These are phyloP conservation scores for Phenacoccus solenopsis DNA, from an alignment of 1,140 invertebrate genomes.

Conservation along the genomic window DNA sequence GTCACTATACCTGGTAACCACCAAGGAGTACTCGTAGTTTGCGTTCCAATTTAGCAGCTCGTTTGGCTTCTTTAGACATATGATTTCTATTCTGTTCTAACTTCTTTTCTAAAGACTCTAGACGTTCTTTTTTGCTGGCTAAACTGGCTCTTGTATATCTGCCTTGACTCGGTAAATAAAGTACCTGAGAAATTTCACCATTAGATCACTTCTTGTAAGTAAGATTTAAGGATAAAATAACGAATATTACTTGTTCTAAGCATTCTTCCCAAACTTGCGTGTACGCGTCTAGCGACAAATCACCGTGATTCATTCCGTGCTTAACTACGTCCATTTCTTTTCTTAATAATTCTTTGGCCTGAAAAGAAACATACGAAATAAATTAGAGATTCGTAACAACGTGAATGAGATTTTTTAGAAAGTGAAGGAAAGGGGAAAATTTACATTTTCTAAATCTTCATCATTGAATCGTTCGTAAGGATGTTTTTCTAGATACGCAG, in stretches of 20 bases:
- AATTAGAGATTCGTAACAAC: conserved; percentile 13
- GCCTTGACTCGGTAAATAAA: conserved; percentile 77
- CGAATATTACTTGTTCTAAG: conserved; percentile 49
- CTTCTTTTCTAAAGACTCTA: conserved; percentile 84
- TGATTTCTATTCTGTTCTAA: conserved; percentile 84
- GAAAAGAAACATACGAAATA: too few relatives aligned
- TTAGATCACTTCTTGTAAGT: background rate
- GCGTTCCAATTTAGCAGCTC: conserved; percentile 94
- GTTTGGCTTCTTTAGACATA: conserved; percentile 91
- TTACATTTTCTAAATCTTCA: conserved; percentile 54
- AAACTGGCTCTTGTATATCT: conserved; percentile 86
- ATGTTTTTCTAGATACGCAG: conserved; percentile 70
- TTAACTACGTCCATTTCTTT: conserved; percentile 83
- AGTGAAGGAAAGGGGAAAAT: background rate
- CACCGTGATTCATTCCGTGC: conserved; percentile 88
- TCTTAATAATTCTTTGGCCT: conserved; percentile 52
- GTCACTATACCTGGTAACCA: conserved; percentile 59
- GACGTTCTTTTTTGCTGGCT: conserved; percentile 86
- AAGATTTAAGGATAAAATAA: too few relatives aligned
- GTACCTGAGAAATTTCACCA: conserved; percentile 42
- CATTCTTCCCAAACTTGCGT: conserved; percentile 97
- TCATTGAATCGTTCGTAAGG: conserved; percentile 61
- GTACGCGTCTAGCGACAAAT: conserved; percentile 79
- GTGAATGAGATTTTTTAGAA: background rate
- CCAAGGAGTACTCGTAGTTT: conserved; percentile 89